A percentile compares a stretch with the other conserved stretches of the same genome.
Conservation (phyloP, 1,140 invertebrate genomes). For the Bombus waltoni region DNA sequence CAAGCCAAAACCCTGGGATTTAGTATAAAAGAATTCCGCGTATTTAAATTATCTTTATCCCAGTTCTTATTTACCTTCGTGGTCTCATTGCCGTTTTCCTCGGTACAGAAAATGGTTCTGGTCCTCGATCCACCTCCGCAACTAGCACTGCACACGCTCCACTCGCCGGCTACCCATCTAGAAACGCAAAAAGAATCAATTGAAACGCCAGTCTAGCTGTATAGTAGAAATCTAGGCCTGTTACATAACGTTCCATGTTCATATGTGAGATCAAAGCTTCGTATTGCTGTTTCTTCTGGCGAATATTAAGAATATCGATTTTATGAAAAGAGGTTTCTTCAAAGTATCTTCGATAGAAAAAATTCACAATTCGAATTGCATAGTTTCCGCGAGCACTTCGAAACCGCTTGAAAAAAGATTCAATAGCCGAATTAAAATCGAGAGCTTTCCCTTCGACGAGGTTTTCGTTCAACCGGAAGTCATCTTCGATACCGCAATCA, state of each 20-base stretch:
- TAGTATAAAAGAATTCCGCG: constrained; percentile 36
- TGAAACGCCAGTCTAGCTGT: constrained; percentile 2
- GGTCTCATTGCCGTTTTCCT: constrained; percentile 86
- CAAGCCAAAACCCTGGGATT: background rate
- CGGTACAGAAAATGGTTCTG: constrained; percentile 90
- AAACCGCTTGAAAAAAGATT: background rate
- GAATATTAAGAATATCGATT: background rate
- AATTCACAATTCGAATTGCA: background rate
- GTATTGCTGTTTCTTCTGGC: background rate
- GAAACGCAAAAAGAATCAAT: constrained; percentile 62
- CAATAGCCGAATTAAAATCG: background rate
- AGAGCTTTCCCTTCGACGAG: background rate
- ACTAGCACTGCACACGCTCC: constrained; percentile 91
- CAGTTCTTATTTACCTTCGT: constrained; percentile 85
- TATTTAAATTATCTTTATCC: constrained; percentile 40
- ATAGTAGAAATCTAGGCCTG: background rate
- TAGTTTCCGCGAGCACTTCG: no score
- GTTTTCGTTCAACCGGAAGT: background rate
- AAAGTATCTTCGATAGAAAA: background rate
- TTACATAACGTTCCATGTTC: constrained; percentile 17
- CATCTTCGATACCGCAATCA: constrained; percentile 19
- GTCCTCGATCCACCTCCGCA: constrained; percentile 92
- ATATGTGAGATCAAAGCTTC: background rate
- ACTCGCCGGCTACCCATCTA: constrained; percentile 95
- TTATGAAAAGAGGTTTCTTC: background rate